Conservation (phyloP, 2,797 vertebrate species). For the Lacerta agilis region DNA sequence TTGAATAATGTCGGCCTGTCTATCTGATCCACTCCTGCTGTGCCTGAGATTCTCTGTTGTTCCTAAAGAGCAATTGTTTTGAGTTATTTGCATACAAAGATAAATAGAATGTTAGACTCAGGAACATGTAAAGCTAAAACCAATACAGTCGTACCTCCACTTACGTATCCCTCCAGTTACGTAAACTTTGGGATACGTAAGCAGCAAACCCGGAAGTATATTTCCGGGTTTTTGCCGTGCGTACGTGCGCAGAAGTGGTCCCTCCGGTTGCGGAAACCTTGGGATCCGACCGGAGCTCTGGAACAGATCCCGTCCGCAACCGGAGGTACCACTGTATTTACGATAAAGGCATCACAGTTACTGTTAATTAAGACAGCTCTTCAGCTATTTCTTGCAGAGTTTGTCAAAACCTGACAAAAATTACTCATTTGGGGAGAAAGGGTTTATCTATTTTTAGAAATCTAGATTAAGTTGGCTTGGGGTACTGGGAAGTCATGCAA, state of each 20-base stretch:
- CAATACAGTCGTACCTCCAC: too few relatives aligned
- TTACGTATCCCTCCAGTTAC: too few relatives aligned
- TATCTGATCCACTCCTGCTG: constrained; percentile 92
- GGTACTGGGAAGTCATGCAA: not conserved
- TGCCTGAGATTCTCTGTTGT: constrained; percentile 87
- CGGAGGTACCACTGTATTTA: too few relatives aligned
- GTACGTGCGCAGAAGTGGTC: too few relatives aligned
- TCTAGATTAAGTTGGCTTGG: not conserved
- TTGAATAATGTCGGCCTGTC: constrained; percentile 87
- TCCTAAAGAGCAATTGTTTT: constrained; percentile 76
- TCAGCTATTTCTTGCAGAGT: not conserved
- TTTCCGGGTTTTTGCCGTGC: too few relatives aligned
- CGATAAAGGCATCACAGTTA: not conserved
- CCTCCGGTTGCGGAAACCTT: too few relatives aligned
- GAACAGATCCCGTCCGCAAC: too few relatives aligned
- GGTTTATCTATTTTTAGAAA: not conserved
- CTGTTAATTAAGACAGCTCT: not conserved
- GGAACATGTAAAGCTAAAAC: not conserved
- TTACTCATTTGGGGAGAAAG: not conserved
- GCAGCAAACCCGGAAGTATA: too few relatives aligned
- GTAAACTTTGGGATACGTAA: too few relatives aligned
- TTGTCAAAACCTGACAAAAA: not conserved
- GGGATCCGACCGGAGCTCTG: too few relatives aligned
- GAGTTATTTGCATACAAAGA: not conserved
- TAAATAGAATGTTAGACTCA: not conserved